A percentile compares a stretch with the other conserved stretches of the same genome.
phyloP scores from a whole-genome alignment of 2,888 invertebrate genomes.

The Miltochrista miniata region DNA sequence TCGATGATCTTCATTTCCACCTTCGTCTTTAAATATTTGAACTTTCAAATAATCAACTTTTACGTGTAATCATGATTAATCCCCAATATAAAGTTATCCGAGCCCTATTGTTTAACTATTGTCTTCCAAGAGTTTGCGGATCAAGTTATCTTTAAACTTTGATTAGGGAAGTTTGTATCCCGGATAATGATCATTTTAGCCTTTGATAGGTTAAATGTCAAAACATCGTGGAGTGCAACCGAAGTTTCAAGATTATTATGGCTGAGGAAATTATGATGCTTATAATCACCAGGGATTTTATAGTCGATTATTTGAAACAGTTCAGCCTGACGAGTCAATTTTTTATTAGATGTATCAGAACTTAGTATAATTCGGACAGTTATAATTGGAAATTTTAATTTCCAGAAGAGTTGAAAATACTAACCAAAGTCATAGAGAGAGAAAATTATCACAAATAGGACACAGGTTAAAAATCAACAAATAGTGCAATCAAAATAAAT shows the following conservation, averaged over 20 bases:
- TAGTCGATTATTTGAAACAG: not conserved
- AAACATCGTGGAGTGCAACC: constrained; percentile 22
- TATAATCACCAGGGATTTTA: not conserved
- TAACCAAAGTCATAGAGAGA: constrained; percentile 15
- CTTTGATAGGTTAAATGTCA: constrained; percentile 40
- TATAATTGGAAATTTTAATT: too few relatives aligned
- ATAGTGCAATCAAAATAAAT: constrained; percentile 43
- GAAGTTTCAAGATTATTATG: constrained; percentile 6
- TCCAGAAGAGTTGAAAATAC: not conserved
- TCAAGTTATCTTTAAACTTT: constrained; percentile 39
- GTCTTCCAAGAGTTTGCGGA: constrained; percentile 29
- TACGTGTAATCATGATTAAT: constrained; percentile 31
- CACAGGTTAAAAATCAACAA: constrained; percentile 39
- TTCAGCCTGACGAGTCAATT: not conserved
- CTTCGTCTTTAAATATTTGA: not conserved
- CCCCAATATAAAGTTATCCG: constrained; percentile 23
- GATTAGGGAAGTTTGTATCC: constrained; percentile 39
- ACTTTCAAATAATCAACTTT: constrained; percentile 26
- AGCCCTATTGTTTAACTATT: constrained; percentile 37
- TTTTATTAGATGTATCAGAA: too few relatives aligned
- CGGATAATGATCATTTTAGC: constrained; percentile 30
- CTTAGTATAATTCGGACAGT: too few relatives aligned
- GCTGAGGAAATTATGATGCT: too few relatives aligned
- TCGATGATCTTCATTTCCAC: not conserved
- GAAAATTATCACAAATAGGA: constrained; percentile 12